Evolutionary conservation across 2,888 invertebrate species (phyloP).

Genomic region (Microplitis deprimator): DNA sequence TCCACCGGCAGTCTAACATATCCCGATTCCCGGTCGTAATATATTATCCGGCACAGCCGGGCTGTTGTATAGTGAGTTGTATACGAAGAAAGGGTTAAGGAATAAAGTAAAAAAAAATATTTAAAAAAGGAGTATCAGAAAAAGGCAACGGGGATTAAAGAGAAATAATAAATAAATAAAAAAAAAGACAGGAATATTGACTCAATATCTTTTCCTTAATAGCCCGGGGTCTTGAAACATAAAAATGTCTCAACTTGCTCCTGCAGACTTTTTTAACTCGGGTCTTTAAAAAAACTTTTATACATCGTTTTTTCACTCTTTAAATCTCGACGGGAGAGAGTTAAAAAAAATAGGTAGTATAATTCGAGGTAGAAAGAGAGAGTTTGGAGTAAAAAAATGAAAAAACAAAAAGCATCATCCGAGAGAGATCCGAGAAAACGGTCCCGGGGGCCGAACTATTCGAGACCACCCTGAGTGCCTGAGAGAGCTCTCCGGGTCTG

Average conservation of each 20-base stretch:
- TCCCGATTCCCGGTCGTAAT: conserved; percentile 51
- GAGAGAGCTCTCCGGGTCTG: conserved; percentile 50
- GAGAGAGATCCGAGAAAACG: conserved; percentile 55
- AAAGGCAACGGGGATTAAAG: conserved; percentile 37
- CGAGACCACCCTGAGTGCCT: conserved; percentile 64
- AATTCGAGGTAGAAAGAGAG: conserved; percentile 33
- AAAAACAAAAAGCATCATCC: conserved; percentile 50
- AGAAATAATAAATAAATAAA: conserved; percentile 49
- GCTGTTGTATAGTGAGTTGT: conserved; percentile 38
- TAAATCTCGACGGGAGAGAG: conserved; percentile 38
- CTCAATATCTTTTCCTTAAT: conserved; percentile 59
- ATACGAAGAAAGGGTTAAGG: conserved; percentile 9
- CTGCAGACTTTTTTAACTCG: conserved; percentile 46
- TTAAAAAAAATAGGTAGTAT: conserved; percentile 31
- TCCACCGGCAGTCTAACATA: conserved; percentile 26
- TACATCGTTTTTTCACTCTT: conserved; percentile 42
- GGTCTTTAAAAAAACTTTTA: conserved; percentile 50
- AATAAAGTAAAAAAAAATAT: conserved; percentile 19
- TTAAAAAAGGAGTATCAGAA: conserved; percentile 37
- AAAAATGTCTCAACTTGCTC: conserved; percentile 67
- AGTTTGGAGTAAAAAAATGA: conserved; percentile 38
- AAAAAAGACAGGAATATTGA: conserved; percentile 39
- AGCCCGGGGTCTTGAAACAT: conserved; percentile 54
- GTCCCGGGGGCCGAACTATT: conserved; percentile 62
- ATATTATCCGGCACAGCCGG: conserved; percentile 57